phyloP scores from a whole-genome alignment of 1,140 invertebrate genomes.

The Carposina sasakii region DNA sequence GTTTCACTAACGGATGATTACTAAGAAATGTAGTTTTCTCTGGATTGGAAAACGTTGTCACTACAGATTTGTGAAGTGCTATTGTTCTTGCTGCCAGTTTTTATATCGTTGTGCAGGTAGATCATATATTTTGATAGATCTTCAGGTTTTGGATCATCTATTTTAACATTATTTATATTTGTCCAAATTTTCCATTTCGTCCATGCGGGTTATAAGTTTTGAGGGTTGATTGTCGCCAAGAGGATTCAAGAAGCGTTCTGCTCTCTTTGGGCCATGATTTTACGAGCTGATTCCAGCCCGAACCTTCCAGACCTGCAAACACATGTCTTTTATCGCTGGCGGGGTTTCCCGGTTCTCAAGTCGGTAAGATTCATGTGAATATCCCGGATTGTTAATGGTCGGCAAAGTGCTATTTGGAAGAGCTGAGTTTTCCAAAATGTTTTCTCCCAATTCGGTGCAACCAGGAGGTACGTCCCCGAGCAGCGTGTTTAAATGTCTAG shows the following conservation, averaged over 20 bases:
- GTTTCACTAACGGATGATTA: conserved; percentile 3
- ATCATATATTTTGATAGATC: neutral
- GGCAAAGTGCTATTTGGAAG: conserved; percentile 5
- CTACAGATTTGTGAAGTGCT: conserved; percentile 5
- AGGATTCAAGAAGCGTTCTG: neutral
- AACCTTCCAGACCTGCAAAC: conserved; percentile 25
- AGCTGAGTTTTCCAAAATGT: conserved; percentile 12
- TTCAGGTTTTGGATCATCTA: neutral
- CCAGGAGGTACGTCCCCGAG: conserved; percentile 10
- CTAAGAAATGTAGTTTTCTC: neutral
- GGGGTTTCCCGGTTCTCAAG: conserved; percentile 21
- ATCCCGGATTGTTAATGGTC: conserved; percentile 19
- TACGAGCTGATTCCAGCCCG: conserved; percentile 9
- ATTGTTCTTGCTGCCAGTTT: conserved; percentile 2
- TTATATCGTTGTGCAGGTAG: neutral
- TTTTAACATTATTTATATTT: neutral
- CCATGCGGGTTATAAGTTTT: conserved; percentile 9
- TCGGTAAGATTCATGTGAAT: conserved; percentile 14
- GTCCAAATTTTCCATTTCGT: neutral
- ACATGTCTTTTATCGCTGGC: conserved; percentile 11
- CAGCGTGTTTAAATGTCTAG: conserved; percentile 24
- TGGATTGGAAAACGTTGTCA: conserved; percentile 1
- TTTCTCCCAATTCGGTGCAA: conserved; percentile 10
- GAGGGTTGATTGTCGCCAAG: conserved; percentile 4
- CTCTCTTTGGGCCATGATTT: neutral